phyloP scores from a whole-genome alignment of 2,888 invertebrate genomes.

The Dastarcus helophoroides region DNA sequence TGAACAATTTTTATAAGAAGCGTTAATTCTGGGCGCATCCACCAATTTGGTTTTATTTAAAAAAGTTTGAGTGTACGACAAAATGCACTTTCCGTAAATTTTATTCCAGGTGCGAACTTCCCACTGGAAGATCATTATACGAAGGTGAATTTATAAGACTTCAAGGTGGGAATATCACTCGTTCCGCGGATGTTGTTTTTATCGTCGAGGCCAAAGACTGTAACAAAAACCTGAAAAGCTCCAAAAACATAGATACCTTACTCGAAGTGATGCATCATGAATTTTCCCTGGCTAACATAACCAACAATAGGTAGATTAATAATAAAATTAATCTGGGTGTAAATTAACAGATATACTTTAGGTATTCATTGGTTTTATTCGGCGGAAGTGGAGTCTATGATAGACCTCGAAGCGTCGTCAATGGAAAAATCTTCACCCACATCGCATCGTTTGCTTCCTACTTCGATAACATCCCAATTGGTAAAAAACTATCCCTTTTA shows the following conservation, averaged over 20 bases:
- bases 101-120: constrained; percentile 55
- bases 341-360: constrained; percentile 29
- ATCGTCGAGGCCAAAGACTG: constrained; percentile 79
- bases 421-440: constrained; percentile 58
- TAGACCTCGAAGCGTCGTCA: constrained; percentile 58
- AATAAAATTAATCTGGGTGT: background rate
- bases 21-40: too few species aligned
- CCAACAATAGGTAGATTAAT: constrained; percentile 51
- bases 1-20: too few species aligned
- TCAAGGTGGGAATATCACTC: constrained; percentile 45
- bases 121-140: constrained; percentile 55
- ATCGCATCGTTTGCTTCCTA: constrained; percentile 51
- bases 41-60: too few species aligned
- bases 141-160: constrained; percentile 66
- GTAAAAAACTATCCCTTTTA: constrained; percentile 38
- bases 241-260: constrained; percentile 58
- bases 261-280: constrained; percentile 58
- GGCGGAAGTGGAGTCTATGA: constrained; percentile 68
- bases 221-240: constrained; percentile 56
- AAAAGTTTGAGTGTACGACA: too few species aligned
- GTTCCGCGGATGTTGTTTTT: constrained; percentile 76
- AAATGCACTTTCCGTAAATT: too few species aligned
- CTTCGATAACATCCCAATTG: constrained; percentile 57
- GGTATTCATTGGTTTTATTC: constrained; percentile 73
- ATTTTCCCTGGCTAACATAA: constrained; percentile 46